phyloP scores from a whole-genome alignment of 2,888 invertebrate genomes.

The Sminthurinus aureus region DNA sequence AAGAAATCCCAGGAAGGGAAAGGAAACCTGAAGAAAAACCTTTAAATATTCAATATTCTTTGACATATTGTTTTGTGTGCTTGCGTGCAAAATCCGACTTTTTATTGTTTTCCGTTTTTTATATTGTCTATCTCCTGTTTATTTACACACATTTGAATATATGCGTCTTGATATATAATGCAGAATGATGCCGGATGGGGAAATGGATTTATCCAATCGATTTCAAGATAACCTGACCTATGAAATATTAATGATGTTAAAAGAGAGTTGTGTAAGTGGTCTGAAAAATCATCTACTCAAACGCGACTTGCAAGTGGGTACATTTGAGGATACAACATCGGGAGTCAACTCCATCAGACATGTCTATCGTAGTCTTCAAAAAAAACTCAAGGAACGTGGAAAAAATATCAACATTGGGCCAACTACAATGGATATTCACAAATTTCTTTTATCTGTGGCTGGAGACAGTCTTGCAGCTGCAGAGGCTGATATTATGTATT shows the following conservation, averaged over 20 bases:
- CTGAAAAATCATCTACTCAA: slow-evolving; percentile 54
- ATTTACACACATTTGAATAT: not conserved
- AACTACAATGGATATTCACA: slow-evolving; percentile 18
- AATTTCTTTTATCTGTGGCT: slow-evolving; percentile 40
- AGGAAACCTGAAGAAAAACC: too few species aligned
- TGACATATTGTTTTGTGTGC: too few species aligned
- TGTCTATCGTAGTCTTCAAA: slow-evolving; percentile 47
- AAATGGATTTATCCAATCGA: slow-evolving; percentile 51
- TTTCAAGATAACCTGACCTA: slow-evolving; percentile 48
- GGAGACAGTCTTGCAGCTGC: slow-evolving; percentile 41
- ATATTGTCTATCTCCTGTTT: not conserved
- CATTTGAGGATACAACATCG: slow-evolving; percentile 48
- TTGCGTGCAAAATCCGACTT: not conserved
- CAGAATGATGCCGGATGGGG: slow-evolving; percentile 52
- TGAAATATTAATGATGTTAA: slow-evolving; percentile 54
- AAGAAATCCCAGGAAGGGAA: too few species aligned
- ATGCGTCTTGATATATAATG: too few species aligned
- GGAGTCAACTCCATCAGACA: slow-evolving; percentile 50
- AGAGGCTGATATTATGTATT: slow-evolving; percentile 26
- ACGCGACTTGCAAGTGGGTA: slow-evolving; percentile 53
- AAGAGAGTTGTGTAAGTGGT: slow-evolving; percentile 51
- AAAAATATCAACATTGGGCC: not conserved
- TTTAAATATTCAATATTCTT: too few species aligned
- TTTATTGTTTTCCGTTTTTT: not conserved
- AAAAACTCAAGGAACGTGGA: slow-evolving; percentile 36